Evolutionary conservation across 2,888 invertebrate species (phyloP).

Genomic region (Notodonta ziczac): DNA sequence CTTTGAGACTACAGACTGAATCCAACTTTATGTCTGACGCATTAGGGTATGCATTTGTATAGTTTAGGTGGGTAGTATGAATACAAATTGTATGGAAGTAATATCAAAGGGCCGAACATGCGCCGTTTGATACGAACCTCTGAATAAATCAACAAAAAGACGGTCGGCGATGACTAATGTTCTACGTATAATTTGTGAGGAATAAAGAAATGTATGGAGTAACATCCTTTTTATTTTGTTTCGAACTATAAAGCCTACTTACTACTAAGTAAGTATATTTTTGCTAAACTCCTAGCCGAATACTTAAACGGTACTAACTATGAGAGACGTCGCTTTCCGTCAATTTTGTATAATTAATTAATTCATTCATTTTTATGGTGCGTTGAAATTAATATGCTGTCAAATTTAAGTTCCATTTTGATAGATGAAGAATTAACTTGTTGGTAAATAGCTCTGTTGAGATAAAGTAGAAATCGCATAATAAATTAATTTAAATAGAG

Average conservation of each 20-base stretch:
- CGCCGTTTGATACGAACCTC: slow-evolving; percentile 73
- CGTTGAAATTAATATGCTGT: no score
- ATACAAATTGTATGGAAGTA: slow-evolving; percentile 78
- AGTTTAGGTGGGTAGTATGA: slow-evolving; percentile 43
- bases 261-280: no score
- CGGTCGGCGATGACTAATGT: slow-evolving; percentile 80
- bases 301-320: no score
- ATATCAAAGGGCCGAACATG: slow-evolving; percentile 73
- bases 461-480: no score
- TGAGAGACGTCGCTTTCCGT: no score
- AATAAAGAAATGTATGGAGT: slow-evolving; percentile 44
- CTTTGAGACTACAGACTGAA: slow-evolving; percentile 25
- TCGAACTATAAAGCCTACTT: not conserved
- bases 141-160: slow-evolving; percentile 84
- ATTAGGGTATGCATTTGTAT: slow-evolving; percentile 42
- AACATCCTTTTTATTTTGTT: not conserved
- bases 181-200: slow-evolving; percentile 60
- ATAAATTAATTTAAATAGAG: no score
- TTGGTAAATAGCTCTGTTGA: no score
- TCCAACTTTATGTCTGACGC: slow-evolving; percentile 16
- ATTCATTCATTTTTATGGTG: no score
- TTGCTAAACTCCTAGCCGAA: not conserved
- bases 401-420: no score
- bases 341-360: no score
- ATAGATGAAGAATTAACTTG: no score